phyloP scores from a whole-genome alignment of 2,888 invertebrate species.

The Alsophila aescularia region DNA sequence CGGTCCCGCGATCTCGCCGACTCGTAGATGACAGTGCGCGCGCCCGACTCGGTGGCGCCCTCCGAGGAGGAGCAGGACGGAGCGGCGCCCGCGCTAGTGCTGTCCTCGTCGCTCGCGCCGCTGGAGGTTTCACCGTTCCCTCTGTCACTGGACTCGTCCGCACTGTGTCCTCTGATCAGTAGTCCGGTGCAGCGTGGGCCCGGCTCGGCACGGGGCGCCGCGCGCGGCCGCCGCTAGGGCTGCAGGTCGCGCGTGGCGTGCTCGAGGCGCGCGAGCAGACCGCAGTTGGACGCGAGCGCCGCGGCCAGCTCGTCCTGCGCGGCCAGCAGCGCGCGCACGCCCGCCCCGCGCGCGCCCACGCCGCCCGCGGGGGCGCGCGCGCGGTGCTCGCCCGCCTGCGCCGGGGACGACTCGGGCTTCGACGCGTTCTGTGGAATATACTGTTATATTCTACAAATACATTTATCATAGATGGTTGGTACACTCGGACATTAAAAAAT shows the following conservation, averaged over 20 bases:
- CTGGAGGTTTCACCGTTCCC: neutral
- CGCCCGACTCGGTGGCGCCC: slow-evolving; percentile 8
- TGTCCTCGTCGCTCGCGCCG: too few species aligned
- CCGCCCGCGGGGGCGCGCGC: slow-evolving; percentile 31
- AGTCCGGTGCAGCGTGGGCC: too few species aligned
- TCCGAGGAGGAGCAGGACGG: neutral
- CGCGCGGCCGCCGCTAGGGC: slow-evolving; percentile 41
- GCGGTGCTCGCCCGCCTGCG: slow-evolving; percentile 6
- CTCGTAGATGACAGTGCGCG: slow-evolving; percentile 45
- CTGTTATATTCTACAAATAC: too few species aligned
- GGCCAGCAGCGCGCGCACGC: slow-evolving; percentile 61
- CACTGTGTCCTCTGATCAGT: too few species aligned
- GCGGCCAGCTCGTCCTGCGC: slow-evolving; percentile 62
- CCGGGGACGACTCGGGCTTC: neutral
- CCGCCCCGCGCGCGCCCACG: slow-evolving; percentile 43
- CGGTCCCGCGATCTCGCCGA: slow-evolving; percentile 19
- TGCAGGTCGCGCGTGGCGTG: slow-evolving; percentile 35
- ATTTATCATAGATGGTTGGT: too few species aligned
- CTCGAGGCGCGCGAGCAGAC: slow-evolving; percentile 47
- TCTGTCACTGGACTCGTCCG: neutral
- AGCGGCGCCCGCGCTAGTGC: neutral
- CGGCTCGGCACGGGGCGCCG: neutral
- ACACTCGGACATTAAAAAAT: too few species aligned
- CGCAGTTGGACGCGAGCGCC: slow-evolving; percentile 50
- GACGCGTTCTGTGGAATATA: neutral